phyloP scores from a whole-genome alignment of 2,797 vertebrate genomes.

The Loris lydekkerianus region DNA sequence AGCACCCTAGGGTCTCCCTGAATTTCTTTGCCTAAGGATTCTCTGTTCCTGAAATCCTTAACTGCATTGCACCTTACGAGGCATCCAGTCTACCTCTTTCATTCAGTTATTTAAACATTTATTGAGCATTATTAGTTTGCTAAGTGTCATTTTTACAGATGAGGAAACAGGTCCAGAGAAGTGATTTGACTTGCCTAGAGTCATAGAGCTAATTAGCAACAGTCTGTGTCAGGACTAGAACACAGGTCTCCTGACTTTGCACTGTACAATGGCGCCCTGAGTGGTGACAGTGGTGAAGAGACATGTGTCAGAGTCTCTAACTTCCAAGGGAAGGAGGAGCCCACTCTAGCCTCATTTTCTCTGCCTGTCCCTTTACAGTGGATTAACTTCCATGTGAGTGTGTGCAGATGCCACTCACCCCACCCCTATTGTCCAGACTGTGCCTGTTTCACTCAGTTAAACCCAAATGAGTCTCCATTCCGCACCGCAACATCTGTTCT shows the following conservation, averaged over 20 bases:
- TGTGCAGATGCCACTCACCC: background rate
- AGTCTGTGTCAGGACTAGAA: background rate
- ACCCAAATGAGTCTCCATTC: background rate
- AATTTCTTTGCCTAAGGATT: background rate
- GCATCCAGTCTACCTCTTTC: background rate
- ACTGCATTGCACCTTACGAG: background rate
- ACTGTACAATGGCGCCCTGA: background rate
- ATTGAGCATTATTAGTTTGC: constrained; percentile 69
- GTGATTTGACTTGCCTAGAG: constrained; percentile 29
- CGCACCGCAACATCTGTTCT: background rate
- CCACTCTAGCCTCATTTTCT: constrained; percentile 26
- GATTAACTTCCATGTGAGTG: background rate
- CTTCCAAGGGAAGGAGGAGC: background rate
- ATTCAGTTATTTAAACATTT: constrained; percentile 63
- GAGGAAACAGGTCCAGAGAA: constrained; percentile 60
- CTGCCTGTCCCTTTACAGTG: background rate
- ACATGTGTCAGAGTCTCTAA: background rate
- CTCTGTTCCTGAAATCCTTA: background rate
- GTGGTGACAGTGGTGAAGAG: background rate
- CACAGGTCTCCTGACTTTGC: background rate
- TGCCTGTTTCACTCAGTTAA: background rate
- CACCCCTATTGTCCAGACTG: background rate
- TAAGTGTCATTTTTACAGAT: constrained; percentile 65
- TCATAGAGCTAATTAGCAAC: background rate
- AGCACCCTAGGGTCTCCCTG: background rate